These are phyloP conservation scores for Calidris pygmaea DNA, from an alignment of 2,113 vertebrate genomes.

Conservation along the genomic window DNA sequence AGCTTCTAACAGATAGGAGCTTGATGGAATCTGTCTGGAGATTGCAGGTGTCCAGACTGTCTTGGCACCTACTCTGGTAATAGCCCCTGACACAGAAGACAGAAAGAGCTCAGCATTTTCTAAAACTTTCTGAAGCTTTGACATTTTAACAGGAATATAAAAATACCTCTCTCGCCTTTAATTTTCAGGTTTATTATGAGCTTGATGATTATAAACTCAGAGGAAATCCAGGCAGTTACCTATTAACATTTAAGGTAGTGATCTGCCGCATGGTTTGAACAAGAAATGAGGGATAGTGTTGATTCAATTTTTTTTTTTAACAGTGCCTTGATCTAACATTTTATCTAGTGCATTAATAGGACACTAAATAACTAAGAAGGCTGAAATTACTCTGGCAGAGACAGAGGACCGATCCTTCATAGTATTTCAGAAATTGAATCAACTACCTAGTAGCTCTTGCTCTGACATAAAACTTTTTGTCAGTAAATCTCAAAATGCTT, in stretches of 20 bases:
- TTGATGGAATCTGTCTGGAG: constrained; percentile 88
- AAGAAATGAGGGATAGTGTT: neutral
- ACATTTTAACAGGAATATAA: neutral
- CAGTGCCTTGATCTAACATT: neutral
- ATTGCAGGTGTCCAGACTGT: constrained; percentile 77
- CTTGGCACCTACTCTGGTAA: constrained; percentile 61
- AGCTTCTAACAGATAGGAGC: constrained; percentile 87
- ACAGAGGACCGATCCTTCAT: neutral
- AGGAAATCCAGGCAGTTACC: neutral
- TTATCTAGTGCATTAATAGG: neutral
- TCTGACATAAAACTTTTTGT: neutral
- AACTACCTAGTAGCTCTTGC: neutral
- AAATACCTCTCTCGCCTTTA: neutral
- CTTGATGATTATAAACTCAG: neutral
- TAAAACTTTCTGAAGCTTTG: constrained; percentile 15
- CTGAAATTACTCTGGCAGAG: neutral
- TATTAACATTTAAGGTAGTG: neutral
- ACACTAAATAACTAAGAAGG: neutral
- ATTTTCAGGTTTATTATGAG: constrained; percentile 25
- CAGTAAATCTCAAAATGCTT: neutral
- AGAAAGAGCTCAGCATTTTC: constrained; percentile 4
- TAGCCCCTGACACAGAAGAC: constrained; percentile 14
- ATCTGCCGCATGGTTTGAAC: neutral
- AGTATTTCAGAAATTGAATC: neutral
- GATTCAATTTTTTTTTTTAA: neutral